Evolutionary conservation across 2,113 vertebrate genomes (phyloP).

Genomic region (Daphoenositta chrysoptera): DNA sequence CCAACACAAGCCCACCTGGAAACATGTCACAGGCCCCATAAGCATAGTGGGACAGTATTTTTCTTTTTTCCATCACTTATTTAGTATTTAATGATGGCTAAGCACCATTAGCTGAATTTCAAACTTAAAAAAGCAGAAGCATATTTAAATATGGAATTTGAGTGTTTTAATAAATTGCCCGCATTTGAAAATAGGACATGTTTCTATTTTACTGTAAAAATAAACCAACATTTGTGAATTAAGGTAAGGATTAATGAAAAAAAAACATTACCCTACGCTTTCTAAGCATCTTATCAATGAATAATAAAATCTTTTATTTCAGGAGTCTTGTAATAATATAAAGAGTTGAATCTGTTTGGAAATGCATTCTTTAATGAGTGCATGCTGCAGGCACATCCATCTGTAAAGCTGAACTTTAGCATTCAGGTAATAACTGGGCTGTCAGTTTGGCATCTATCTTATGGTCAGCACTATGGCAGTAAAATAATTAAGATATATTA

Average conservation of each 20-base stretch:
- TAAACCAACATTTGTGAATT: background rate
- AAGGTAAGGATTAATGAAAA: background rate
- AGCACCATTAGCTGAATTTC: background rate
- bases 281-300: background rate
- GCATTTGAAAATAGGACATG: background rate
- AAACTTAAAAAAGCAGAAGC: background rate
- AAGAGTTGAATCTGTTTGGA: background rate
- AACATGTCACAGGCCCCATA: background rate
- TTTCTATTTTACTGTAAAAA: background rate
- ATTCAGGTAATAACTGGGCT: background rate
- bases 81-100: background rate
- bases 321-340: background rate
- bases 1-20: background rate
- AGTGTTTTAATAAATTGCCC: background rate
- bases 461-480: background rate
- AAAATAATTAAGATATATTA: constrained; percentile 37
- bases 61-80: background rate
- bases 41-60: background rate
- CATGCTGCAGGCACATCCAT: background rate
- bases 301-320: background rate
- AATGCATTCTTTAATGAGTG: background rate
- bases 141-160: background rate
- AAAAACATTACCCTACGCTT: background rate
- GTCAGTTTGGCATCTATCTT: background rate
- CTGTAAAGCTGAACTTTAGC: background rate